phyloP scores from a whole-genome alignment of 2,113 vertebrate genomes.

The Malurus cyaneus region DNA sequence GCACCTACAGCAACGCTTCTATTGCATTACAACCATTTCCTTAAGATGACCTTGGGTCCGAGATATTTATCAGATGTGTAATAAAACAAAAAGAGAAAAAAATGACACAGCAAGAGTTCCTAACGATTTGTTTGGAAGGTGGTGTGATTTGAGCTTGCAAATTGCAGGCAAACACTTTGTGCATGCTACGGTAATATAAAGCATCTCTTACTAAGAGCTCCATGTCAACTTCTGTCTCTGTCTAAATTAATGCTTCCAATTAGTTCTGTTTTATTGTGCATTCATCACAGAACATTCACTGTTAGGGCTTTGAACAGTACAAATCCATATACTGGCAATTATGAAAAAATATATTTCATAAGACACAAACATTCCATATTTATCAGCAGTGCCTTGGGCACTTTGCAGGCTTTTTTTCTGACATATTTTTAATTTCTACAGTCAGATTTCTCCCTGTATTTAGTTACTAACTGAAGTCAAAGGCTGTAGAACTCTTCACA shows the following conservation, averaged over 20 bases:
- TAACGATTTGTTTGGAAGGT: not conserved
- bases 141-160: not conserved
- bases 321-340: conserved; percentile 39
- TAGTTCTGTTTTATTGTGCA: conserved; percentile 20
- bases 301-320: not conserved
- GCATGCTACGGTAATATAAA: not conserved
- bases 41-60: conserved; percentile 1
- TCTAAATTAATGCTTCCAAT: conserved; percentile 53
- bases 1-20: not conserved
- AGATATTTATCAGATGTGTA: not conserved
- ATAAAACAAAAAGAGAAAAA: conserved; percentile 3
- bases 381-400: not conserved
- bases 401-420: not conserved
- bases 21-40: not conserved
- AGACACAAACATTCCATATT: not conserved
- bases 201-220: not conserved
- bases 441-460: not conserved
- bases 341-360: conserved; percentile 24
- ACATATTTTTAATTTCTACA: not conserved
- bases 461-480: not conserved
- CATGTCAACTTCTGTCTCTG: not conserved
- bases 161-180: not conserved
- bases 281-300: conserved; percentile 19
- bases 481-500: not conserved
- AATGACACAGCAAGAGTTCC: not conserved